Evolutionary conservation across 2,797 vertebrate genomes (phyloP), one percentile per base, ranked within the genome.

Genomic region (Sebastes itinus): DNA sequence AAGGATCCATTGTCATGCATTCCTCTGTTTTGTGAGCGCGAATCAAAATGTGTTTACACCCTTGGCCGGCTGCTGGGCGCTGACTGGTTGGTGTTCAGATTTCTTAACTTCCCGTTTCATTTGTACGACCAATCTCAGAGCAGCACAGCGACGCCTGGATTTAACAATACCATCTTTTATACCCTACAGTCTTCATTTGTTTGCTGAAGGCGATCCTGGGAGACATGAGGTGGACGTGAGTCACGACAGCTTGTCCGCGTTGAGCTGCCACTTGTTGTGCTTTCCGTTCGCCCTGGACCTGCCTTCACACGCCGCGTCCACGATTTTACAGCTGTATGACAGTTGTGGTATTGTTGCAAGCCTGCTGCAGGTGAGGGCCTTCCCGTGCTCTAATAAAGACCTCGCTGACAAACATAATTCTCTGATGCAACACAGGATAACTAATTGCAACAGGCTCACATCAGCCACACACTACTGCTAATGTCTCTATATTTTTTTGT

Each of bases 241-340:
- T 84, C 89, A 63, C 88, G 90, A 71, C 89, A 92, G 85, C 64
- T 77, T 96, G 71, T 89, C 91, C 2, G 22, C 87, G 65, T 82
- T 95, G 88, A 96, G 96, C 90, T 99, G 97, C 94, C 97, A 96
- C 87, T 92, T 99, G 73, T 91, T 99, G 69, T 98, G 97, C 90
- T 96, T 98, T 80, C 97, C 98, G 2, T 97, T 99, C 6, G 96
- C 97, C 65, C 72, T 98, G 94, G 96, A 98, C 63, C 85, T 97
- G 82, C 94, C 97, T 25, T 75, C 90, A 18, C 90, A 90, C 77
- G 94, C 89, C 74, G 88, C 95, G 84, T 76, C 75, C 60, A 49
- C 87, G 6, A 87, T 98, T 71, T 64, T 95, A 72, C 88, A 94
- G 60, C 81, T 94, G 64, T 94, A 98, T 80, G 96, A 94, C 87